A percentile compares a stretch with the other conserved stretches of the same genome.
Conservation (phyloP, 1,140 invertebrate genomes). For the Phocides pigmalion region DNA sequence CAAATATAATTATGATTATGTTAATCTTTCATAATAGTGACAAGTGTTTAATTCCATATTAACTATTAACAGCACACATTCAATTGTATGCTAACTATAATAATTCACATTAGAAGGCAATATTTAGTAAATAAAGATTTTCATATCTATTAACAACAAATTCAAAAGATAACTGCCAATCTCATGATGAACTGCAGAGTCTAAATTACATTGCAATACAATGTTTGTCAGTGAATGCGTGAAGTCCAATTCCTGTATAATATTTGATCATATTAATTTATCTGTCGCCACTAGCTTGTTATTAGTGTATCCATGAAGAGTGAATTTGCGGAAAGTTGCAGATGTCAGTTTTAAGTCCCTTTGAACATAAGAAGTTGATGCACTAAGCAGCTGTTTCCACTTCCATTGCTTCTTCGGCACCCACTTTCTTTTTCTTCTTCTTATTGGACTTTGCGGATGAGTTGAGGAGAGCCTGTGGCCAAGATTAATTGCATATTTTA, state of each 20-base stretch:
- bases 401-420: conserved; percentile 86
- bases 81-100: conserved; percentile 29
- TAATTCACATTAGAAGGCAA: conserved; percentile 33
- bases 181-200: conserved; percentile 23
- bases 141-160: conserved; percentile 37
- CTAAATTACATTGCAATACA: conserved; percentile 14
- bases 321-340: conserved; percentile 39
- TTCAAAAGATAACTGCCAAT: conserved; percentile 35
- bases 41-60: conserved; percentile 4
- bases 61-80: conserved; percentile 14
- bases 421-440: conserved; percentile 94
- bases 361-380: conserved; percentile 34
- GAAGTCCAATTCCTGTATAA: conserved; percentile 11
- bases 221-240: conserved; percentile 16
- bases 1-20: conserved; percentile 34
- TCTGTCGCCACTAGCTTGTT: conserved; percentile 34
- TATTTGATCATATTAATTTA: conserved; percentile 9
- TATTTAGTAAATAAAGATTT: conserved; percentile 46
- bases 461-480: conserved; percentile 88
- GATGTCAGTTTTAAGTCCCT: conserved; percentile 38
- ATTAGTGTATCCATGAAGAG: conserved; percentile 36
- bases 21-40: conserved; percentile 19
- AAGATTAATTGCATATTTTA: conserved; percentile 32
- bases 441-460: conserved; percentile 93
- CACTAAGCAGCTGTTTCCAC: conserved; percentile 86